Conservation (phyloP, 2,113 vertebrate species). For the Fregata magnificens region DNA sequence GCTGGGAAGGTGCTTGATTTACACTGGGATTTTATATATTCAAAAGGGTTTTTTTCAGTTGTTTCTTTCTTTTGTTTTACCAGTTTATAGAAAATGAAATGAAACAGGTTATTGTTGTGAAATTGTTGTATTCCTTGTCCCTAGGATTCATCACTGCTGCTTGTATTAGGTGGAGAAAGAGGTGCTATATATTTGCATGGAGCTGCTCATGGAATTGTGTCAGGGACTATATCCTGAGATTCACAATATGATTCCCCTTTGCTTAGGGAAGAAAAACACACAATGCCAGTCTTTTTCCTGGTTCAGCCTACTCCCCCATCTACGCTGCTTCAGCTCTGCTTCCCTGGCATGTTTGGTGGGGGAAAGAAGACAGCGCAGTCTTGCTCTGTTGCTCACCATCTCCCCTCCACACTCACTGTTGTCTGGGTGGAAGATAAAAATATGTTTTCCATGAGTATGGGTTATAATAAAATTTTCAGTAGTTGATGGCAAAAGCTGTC, state of each 20-base stretch:
- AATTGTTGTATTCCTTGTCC: background rate
- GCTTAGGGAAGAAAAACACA: background rate
- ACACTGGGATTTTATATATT: background rate
- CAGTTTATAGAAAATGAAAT: background rate
- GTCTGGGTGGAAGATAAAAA: background rate
- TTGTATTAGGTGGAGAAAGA: background rate
- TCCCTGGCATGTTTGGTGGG: accelerated
- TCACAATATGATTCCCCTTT: background rate
- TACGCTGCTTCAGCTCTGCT: background rate
- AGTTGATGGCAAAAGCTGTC: background rate
- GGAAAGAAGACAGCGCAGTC: background rate
- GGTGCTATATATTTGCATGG: background rate
- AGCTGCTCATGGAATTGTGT: background rate
- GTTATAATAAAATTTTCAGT: background rate
- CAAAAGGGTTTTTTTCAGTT: background rate
- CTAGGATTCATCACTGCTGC: background rate
- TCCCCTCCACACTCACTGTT: background rate
- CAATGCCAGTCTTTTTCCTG: background rate
- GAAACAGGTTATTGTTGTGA: background rate
- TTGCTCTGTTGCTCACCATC: background rate
- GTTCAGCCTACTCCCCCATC: background rate
- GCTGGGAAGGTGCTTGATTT: background rate
- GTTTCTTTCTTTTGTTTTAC: background rate
- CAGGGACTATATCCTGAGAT: background rate
- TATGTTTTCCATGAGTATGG: background rate